Percentiles rank a stretch among this genome's conserved stretches.
Evolutionary conservation across 1,140 invertebrate species (phyloP).

Genomic region (Marisa cornuarietis): DNA sequence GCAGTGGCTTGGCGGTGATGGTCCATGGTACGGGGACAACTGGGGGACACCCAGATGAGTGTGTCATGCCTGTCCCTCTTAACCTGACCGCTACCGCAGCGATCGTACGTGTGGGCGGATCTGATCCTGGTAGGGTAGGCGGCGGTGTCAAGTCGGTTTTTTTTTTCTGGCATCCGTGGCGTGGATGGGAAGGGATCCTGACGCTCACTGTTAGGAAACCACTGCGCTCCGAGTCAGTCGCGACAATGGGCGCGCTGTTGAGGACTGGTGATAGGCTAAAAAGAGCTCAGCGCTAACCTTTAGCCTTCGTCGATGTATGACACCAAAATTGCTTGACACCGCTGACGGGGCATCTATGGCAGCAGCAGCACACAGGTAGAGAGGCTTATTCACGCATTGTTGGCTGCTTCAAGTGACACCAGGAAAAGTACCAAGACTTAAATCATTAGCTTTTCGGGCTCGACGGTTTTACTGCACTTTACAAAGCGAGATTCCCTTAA

Average conservation of each 20-base stretch:
- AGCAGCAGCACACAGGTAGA: too few relatives aligned
- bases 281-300: not conserved
- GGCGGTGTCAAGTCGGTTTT: not conserved
- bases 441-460: too few relatives aligned
- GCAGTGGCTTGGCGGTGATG: not conserved
- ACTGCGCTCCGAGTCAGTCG: not conserved
- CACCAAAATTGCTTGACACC: not conserved
- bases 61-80: not conserved
- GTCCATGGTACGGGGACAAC: not conserved
- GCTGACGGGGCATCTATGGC: too few relatives aligned
- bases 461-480: too few relatives aligned
- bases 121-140: not conserved
- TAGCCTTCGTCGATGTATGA: conserved; percentile 5
- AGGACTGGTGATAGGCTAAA: not conserved
- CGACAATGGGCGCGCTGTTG: not conserved
- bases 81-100: too few relatives aligned
- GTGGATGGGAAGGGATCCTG: not conserved
- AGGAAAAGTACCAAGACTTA: too few relatives aligned
- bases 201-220: not conserved
- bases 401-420: too few relatives aligned
- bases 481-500: too few relatives aligned
- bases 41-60: conserved; percentile 1
- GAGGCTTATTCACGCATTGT: too few relatives aligned
- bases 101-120: too few relatives aligned
- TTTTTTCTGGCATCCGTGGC: not conserved